phyloP scores from a whole-genome alignment of 2,113 vertebrate genomes.

The Ophthalmolycus amberensis region DNA sequence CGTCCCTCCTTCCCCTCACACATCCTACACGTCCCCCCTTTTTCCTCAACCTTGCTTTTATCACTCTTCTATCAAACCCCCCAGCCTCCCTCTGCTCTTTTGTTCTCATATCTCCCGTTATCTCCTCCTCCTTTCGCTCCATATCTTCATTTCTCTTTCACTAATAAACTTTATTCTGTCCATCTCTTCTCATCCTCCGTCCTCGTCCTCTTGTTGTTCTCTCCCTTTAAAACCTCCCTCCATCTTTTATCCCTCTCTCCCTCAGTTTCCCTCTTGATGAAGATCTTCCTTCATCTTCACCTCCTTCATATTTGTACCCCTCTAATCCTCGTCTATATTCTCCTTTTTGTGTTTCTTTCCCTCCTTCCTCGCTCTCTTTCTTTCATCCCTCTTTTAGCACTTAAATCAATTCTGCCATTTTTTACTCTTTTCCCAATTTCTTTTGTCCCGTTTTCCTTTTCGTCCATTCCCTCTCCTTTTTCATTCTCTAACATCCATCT shows the following conservation, averaged over 20 bases:
- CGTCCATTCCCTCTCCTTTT: background rate
- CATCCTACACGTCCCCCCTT: conserved; percentile 9
- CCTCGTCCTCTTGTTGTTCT: background rate
- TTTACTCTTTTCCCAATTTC: background rate
- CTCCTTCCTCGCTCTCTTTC: background rate
- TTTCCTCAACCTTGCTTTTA: conserved; percentile 50
- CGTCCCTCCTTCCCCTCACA: conserved; percentile 51
- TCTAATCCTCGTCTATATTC: background rate
- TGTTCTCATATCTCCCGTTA: conserved; percentile 13
- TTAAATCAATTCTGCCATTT: conserved; percentile 64
- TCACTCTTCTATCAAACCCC: conserved; percentile 43
- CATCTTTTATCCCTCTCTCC: background rate
- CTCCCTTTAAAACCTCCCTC: background rate
- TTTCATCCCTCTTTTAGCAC: conserved; percentile 27
- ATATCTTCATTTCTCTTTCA: background rate
- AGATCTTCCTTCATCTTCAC: background rate
- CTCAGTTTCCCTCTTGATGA: background rate
- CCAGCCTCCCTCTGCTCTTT: conserved; percentile 23
- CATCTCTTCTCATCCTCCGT: conserved; percentile 40
- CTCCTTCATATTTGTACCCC: background rate
- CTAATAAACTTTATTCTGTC: conserved; percentile 1
- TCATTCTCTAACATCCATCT: background rate
- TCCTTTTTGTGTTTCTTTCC: background rate
- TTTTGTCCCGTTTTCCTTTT: background rate
- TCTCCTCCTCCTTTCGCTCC: background rate